Conservation (phyloP, 2,888 invertebrate species). For the Eueremaeus valkanovi region DNA sequence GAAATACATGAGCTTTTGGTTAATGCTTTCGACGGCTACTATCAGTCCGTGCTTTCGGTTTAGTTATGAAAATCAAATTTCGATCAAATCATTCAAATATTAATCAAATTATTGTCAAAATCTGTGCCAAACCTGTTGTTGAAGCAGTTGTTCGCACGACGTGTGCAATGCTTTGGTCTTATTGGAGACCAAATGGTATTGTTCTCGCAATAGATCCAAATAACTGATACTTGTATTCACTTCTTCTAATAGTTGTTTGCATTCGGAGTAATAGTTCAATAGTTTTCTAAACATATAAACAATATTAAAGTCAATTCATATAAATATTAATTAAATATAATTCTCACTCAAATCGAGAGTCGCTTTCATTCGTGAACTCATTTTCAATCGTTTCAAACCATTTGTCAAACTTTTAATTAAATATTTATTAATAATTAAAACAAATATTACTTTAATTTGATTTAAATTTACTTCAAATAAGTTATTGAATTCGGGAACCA, state of each 20-base stretch:
- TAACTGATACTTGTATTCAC: constrained; percentile 67
- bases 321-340: background rate
- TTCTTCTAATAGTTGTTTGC: constrained; percentile 55
- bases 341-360: constrained; percentile 10
- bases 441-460: background rate
- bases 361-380: constrained; percentile 4
- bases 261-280: constrained; percentile 49
- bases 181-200: constrained; percentile 79
- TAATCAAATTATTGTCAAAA: too few species aligned
- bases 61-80: constrained; percentile 37
- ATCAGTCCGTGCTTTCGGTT: constrained; percentile 66
- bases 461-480: constrained; percentile 3
- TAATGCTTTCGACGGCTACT: constrained; percentile 71
- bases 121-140: constrained; percentile 65
- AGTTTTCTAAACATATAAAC: constrained; percentile 29
- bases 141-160: constrained; percentile 84
- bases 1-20: constrained; percentile 75
- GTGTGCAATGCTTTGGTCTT: constrained; percentile 88
- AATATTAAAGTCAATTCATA: background rate
- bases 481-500: background rate
- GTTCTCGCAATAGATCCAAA: constrained; percentile 66
- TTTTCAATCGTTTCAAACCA: constrained; percentile 33
- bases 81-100: background rate
- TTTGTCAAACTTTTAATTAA: constrained; percentile 21
- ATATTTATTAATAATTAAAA: background rate